phyloP scores from a whole-genome alignment of 2,888 invertebrate species.

The Calephelis perditalis region DNA sequence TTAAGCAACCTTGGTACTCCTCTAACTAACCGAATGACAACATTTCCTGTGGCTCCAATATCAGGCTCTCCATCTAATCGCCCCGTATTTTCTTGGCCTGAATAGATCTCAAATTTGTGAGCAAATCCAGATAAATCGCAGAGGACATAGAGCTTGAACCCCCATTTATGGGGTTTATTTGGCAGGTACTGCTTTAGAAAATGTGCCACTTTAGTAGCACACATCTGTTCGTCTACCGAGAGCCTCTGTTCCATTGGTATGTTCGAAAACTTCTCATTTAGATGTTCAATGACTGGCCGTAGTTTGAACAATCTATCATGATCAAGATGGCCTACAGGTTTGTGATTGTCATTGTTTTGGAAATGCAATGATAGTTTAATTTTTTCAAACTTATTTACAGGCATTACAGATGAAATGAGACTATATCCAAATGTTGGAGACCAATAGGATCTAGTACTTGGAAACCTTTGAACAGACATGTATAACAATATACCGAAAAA shows the following conservation, averaged over 20 bases:
- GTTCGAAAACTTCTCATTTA: constrained; percentile 2
- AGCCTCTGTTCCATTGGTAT: constrained; percentile 35
- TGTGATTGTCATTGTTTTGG: constrained; percentile 34
- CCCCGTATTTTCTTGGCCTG: too few relatives aligned
- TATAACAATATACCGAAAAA: constrained; percentile 33
- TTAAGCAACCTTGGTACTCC: constrained; percentile 27
- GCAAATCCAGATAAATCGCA: too few relatives aligned
- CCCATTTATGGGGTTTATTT: constrained; percentile 25
- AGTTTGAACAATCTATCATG: constrained; percentile 32
- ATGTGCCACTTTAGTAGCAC: constrained; percentile 34
- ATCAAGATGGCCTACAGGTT: constrained; percentile 33
- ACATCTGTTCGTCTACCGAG: constrained; percentile 28
- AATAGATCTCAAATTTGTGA: too few relatives aligned
- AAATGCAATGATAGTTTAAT: constrained; percentile 33
- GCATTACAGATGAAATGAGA: constrained; percentile 30
- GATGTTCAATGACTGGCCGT: constrained; percentile 21
- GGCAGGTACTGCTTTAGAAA: constrained; percentile 32
- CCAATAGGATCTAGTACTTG: constrained; percentile 34
- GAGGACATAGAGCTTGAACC: too few relatives aligned
- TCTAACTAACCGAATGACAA: too few relatives aligned
- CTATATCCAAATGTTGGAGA: constrained; percentile 31
- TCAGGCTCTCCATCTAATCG: too few relatives aligned
- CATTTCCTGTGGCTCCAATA: too few relatives aligned
- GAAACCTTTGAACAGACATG: constrained; percentile 32
- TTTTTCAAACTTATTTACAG: constrained; percentile 35